Percentiles rank a stretch among this genome's conserved stretches.
Conservation (phyloP, 2,797 vertebrate species). For the Sorex maritimensis region DNA sequence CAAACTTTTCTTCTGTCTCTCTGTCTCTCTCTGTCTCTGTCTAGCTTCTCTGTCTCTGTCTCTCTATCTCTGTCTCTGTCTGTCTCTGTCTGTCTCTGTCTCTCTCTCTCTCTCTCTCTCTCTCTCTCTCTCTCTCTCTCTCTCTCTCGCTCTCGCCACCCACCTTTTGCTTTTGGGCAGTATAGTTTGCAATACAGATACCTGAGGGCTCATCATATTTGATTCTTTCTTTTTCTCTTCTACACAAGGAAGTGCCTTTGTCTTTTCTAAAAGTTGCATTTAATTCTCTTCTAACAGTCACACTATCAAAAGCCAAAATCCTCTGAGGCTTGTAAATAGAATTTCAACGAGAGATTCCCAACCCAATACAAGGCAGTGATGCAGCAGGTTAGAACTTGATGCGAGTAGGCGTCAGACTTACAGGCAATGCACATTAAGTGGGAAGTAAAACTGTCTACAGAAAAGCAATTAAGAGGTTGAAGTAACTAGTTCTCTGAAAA, state of each 20-base stretch:
- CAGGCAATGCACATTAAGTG: not conserved
- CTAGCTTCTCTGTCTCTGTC: no score
- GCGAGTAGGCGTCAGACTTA: no score
- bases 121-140: no score
- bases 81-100: no score
- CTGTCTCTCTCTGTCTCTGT: no score
- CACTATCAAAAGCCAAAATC: not conserved
- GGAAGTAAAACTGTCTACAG: not conserved
- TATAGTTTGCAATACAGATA: no score
- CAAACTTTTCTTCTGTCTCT: no score
- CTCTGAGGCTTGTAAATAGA: not conserved
- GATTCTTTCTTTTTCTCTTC: not conserved
- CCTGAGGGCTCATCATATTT: not conserved
- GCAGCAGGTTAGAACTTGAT: not conserved
- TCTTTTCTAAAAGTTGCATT: not conserved
- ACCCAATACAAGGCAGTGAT: not conserved
- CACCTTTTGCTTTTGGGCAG: no score
- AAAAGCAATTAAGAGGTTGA: not conserved
- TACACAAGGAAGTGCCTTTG: not conserved
- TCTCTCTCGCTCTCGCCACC: no score
- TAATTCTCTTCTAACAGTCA: not conserved
- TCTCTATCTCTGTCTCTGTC: no score
- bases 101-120: no score
- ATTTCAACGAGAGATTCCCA: conserved; percentile 34
- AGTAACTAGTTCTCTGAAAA: not conserved